Conservation (phyloP, 2,113 vertebrate genomes). For the Gallinago jamesoni region DNA sequence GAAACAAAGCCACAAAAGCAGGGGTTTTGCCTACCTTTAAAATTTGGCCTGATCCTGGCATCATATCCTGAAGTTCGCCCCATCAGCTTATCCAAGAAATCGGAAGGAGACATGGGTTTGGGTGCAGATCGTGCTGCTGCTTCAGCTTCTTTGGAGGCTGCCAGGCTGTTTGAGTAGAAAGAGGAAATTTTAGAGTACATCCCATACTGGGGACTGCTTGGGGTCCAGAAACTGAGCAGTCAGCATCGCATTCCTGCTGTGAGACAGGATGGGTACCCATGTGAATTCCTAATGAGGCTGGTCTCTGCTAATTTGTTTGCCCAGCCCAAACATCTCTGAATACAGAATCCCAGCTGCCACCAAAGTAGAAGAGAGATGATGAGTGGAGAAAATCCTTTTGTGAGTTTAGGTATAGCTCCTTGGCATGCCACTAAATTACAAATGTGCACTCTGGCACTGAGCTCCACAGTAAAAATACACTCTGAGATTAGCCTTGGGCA, state of each 20-base stretch:
- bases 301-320: conserved; percentile 51
- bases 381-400: conserved; percentile 47
- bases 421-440: conserved; percentile 17
- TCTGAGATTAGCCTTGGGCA: conserved; percentile 27
- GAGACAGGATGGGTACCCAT: neutral
- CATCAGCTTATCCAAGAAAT: conserved; percentile 99
- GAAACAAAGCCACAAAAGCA: neutral
- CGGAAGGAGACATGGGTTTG: conserved; percentile 94
- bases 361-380: neutral
- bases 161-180: conserved; percentile 81
- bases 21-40: conserved; percentile 86
- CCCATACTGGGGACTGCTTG: neutral
- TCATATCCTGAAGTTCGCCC: conserved; percentile 97
- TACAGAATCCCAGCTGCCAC: conserved; percentile 43
- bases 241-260: neutral
- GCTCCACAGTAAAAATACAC: conserved; percentile 34
- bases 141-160: conserved; percentile 91
- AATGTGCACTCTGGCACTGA: conserved; percentile 22
- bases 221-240: neutral
- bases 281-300: conserved; percentile 53
- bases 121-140: conserved; percentile 91
- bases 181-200: neutral
- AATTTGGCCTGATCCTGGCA: conserved; percentile 97
- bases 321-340: conserved; percentile 49
- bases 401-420: conserved; percentile 26